Evolutionary conservation across 2,797 vertebrate species (phyloP), one percentile per base, ranked within the genome.

Genomic region (Chiroxiphia lanceolata): DNA sequence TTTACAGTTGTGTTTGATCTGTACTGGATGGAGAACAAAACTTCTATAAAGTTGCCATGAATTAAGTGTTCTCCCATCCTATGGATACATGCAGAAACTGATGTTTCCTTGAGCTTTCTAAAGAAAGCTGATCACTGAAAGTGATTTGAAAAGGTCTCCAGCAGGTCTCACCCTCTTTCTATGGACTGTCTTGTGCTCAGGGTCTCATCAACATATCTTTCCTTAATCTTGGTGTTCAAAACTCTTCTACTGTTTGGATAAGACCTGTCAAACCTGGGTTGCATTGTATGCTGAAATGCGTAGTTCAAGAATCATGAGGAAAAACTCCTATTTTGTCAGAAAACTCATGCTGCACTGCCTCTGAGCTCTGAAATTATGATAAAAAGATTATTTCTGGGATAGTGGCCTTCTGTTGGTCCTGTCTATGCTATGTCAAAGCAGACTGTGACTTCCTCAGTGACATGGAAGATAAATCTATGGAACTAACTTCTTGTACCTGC

Each of bases 271-370:
- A 81, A 34, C 36, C 17, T 70, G 50, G 12, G 26, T 40, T 64
- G 29, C 72, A 83, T 93, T 74, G 34, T 86, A 44, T 10, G 15
- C 21, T 50, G 72, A 81, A 89, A 70, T 76, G 11, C 25, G 25
- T 77, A 18, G 36, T 61, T 80, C 68, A 65, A 72, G 38, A 44
- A 51, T 38, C 13, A 20, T 50, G 72, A 76, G 60, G 15, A 40
- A 47, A 33, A 11, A 0, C 0, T 3, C 10, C 7, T 53, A 1
- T 91, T 80, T 78, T 87, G 23, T n/a, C 36, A 69, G 34, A 69
- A 67, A 81, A 70, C 15, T 81, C 36, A 38, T 23, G 16, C 13
- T 77, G 36, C 31, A 33, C 38, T 74, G 25, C 48, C 64, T 90
- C 64, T 88, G 64, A 27, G 23, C 19, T 51, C 65, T 29, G 29